Evolutionary conservation across 2,888 invertebrate species (phyloP), one percentile per base, ranked within the genome.

Genomic region (Chloromyia formosa): DNA sequence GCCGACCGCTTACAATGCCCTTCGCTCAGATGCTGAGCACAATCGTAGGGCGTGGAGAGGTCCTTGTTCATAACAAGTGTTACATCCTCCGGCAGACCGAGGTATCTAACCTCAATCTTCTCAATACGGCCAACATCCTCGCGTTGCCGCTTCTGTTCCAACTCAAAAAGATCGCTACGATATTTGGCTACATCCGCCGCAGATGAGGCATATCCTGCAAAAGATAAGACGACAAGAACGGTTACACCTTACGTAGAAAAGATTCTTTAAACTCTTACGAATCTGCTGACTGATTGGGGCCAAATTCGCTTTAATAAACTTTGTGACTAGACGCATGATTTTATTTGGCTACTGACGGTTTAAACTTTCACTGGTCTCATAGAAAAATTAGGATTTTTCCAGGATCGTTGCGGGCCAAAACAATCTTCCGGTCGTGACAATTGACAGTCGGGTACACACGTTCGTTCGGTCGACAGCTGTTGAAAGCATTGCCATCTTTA

Each of bases 1-100:
- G 92, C 95, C 66, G 94, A 91, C 75, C 89, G 87, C 1, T 92
- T 89, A 74, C 88, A 86, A 54, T 93, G 88, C 80, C 90, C 89
- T 82, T 95, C 93, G 60, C 90, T 88, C 72, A 96, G 86, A 87
- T 96, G 96, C 87, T 89, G 92, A 1, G 97, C 95, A 86, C 97
- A 97, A 82, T 98, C 93, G 80, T 89, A 92, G 0, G 98, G 98
- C 0, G 98, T 97, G 0, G 98, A 98, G 9, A 98, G 85, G 78
- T 90, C 87, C 83, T 93, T 94, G 83, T 98, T 98, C 97, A 98
- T 97, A 22, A 93, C 83, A 74, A 98, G 84, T 0, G 90, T 90
- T 23, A 90, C 88, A 80, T 92, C 90, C 81, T 93, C 91, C 0
- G 93, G 92, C 0, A 89, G 82, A 0, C 95, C 95, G 78, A 90